phyloP scores from a whole-genome alignment of 30 jellyfish, hydroid and myxozoan species.

The Turritopsis rubra region DNA sequence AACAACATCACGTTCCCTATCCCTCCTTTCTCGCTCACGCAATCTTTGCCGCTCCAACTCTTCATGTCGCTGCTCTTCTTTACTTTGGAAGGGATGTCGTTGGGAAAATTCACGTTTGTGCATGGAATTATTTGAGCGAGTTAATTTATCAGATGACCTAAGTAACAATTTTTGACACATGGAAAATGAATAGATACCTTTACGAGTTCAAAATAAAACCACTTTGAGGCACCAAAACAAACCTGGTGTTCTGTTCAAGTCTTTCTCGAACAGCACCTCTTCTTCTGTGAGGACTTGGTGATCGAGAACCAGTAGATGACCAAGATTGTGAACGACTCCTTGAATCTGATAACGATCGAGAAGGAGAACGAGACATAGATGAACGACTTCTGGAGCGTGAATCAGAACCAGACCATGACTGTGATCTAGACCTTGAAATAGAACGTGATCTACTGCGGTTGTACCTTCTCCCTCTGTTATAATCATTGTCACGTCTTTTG shows the following conservation, averaged over 20 bases:
- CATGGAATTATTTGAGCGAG: conserved; percentile 2
- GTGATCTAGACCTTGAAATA: conserved; percentile 23
- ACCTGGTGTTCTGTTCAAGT: conserved; percentile 1
- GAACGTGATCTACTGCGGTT: conserved; percentile 37
- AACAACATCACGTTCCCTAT: conserved; percentile 20
- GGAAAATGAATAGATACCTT: neutral
- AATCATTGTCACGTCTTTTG: neutral
- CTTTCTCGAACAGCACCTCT: neutral
- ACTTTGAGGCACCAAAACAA: neutral
- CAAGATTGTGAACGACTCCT: conserved; percentile 33
- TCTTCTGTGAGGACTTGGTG: conserved; percentile 32
- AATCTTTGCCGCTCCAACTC: conserved; percentile 33
- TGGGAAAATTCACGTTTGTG: conserved; percentile 11
- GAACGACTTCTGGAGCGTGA: conserved; percentile 33
- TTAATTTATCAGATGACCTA: conserved; percentile 19
- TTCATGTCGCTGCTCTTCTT: conserved; percentile 19
- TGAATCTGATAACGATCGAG: conserved; percentile 26
- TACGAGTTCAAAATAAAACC: neutral
- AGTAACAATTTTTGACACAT: neutral
- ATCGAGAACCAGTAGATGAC: conserved; percentile 33
- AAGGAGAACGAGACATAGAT: conserved; percentile 25
- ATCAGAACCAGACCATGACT: conserved; percentile 39
- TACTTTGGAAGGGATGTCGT: neutral
- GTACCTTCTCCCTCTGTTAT: conserved; percentile 19
- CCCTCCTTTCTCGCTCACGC: conserved; percentile 29